Evolutionary conservation across 1,140 invertebrate genomes (phyloP), one percentile per base, ranked within the genome.

Genomic region (Geopemphigus sp.): DNA sequence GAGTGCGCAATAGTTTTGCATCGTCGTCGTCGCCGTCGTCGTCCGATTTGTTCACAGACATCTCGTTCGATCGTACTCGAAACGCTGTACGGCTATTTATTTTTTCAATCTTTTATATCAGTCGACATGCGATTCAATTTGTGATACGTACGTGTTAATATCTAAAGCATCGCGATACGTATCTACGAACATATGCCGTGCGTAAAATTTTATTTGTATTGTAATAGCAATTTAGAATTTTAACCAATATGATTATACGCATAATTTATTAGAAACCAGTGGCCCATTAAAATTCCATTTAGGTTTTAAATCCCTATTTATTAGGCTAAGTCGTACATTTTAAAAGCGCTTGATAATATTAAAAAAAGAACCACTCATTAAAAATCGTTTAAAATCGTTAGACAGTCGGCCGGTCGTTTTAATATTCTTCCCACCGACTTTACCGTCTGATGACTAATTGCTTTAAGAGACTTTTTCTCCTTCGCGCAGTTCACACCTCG

Each of bases 321-420:
- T 74, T 15, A 45, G 32, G 19, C 29, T 32, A n/a, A 57, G 54
- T 32, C 72, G 32, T 59, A 68, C 22, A 68, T 24, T 59, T 54
- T 32, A 74, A 45, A 57, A 59, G 56, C 54, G 32, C 70, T 73
- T 73, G 70, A 19, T 54, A 32, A 17, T 64, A 61, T 61, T 61
- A 70, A 70, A 54, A 72, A 72, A 70, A 54, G 56, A 29, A 32
- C 32, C 53, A 56, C 70, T 73, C 50, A 73, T 73, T 73, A 73
- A 73, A 73, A 73, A 73, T 73, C 53, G 70, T 73, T 73, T 53
- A 73, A 73, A 73, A 72, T 54, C 50, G 12, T 32, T 68, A 72
- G 47, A 54, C 68, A 32, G 68, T 54, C 3, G 32, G 3, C 66
- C n/a, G 14, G 10, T 12, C 39, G 39, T 68, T 68, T 39, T 68